Evolutionary conservation across 2,888 invertebrate genomes (phyloP).

Genomic region (Pollenia griseotomentosa): DNA sequence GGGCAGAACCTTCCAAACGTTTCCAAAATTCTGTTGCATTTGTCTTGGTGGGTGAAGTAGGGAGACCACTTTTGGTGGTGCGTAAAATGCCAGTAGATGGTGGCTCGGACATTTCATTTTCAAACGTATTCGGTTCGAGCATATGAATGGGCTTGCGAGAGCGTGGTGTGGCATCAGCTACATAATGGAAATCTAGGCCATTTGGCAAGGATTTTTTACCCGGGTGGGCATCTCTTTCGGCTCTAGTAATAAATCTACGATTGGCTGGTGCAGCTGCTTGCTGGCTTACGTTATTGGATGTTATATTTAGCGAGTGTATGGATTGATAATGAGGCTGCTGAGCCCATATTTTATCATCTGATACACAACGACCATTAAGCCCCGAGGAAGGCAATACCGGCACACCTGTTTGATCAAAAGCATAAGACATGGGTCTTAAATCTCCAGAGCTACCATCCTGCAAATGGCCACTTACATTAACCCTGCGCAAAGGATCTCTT

Average conservation of each 20-base stretch:
- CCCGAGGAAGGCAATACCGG: slow-evolving; percentile 72
- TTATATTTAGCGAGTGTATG: slow-evolving; percentile 80
- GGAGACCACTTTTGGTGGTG: slow-evolving; percentile 82
- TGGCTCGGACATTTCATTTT: slow-evolving; percentile 61
- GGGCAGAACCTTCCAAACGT: slow-evolving; percentile 86
- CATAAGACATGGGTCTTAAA: slow-evolving; percentile 85
- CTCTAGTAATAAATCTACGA: slow-evolving; percentile 81
- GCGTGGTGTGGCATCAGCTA: slow-evolving; percentile 89
- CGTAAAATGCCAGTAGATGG: slow-evolving; percentile 79
- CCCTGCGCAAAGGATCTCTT: slow-evolving; percentile 88
- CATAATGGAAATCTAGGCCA: slow-evolving; percentile 87
- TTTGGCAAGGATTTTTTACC: slow-evolving; percentile 81
- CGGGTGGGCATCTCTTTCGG: slow-evolving; percentile 81
- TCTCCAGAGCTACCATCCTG: slow-evolving; percentile 80
- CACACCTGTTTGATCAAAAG: slow-evolving; percentile 84
- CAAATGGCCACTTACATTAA: slow-evolving; percentile 82
- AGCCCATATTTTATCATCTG: slow-evolving; percentile 84
- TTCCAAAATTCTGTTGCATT: slow-evolving; percentile 87
- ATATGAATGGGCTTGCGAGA: slow-evolving; percentile 90
- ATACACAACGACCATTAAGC: slow-evolving; percentile 82
- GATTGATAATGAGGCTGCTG: slow-evolving; percentile 81
- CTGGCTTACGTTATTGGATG: slow-evolving; percentile 53
- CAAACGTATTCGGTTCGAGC: slow-evolving; percentile 81
- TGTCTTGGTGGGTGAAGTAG: slow-evolving; percentile 75
- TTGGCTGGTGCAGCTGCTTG: slow-evolving; percentile 69